Evolutionary conservation across 2,113 vertebrate species (phyloP), one percentile per base, ranked within the genome.

Genomic region (Murina feae): DNA sequence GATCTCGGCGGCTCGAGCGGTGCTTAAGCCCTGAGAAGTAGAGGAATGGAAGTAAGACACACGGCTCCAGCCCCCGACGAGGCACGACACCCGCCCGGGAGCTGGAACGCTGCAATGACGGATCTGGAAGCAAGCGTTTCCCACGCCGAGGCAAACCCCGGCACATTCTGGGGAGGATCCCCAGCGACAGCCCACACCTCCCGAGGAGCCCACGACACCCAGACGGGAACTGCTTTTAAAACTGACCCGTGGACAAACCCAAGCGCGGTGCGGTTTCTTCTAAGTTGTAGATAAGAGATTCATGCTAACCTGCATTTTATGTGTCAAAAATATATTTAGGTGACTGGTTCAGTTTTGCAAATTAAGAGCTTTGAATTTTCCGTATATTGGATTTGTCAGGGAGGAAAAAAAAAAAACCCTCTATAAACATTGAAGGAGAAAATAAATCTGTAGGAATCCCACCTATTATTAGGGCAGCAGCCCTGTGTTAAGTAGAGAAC

Each of bases 1-100:
- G 97, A 99, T 98, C 98, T 99, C 99, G 71, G 98, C 99, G 58
- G 99, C 99, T 93, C 99, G 98, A 12, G 98, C 92, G n/a, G 96
- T 2, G 74, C 99, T 98, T 76, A 99, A 98, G 93, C 99, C 99
- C 99, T 99, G 81, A 25, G 49, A 58, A 37, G 63, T 0, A 21
- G 21, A 86, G 35, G 28, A 18, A 91, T 18, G 3, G 7, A 32
- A 16, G 21, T 93, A 6, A 96, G 30, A 6, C 66, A 32, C 14
- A 9, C 2, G 2, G 58, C 11, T n/a, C 23, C 30, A 28, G 39
- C 5, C 14, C 47, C 8, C 1, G 28, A 32, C 10, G n/a, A 32
- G 28, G 9, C 3, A 5, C 37, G 0, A 2, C 0, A 11, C 11
- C 28, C 4, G 4, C 25, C 23, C 2, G 23, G 4, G 0, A 14